phyloP scores from a whole-genome alignment of 2,888 invertebrate species.

The Leptinotarsa tumamoca region DNA sequence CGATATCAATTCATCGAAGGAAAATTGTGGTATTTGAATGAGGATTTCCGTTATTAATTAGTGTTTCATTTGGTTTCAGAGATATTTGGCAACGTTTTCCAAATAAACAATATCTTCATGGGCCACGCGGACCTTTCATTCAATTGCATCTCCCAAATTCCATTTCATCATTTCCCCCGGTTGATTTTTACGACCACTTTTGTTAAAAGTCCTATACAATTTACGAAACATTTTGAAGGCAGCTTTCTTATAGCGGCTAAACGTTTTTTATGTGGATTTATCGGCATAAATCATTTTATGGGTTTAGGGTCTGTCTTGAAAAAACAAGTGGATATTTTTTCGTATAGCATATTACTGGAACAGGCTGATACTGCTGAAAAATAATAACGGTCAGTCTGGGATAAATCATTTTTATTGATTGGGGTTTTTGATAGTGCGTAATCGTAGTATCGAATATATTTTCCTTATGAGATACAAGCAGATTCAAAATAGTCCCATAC shows the following conservation, averaged over 20 bases:
- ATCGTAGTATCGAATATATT: not conserved
- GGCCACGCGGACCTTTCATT: not conserved
- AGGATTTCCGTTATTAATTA: no score
- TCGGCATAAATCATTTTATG: constrained; percentile 1
- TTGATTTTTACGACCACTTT: constrained; percentile 5
- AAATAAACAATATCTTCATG: no score
- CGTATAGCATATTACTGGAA: not conserved
- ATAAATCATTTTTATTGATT: constrained; percentile 37
- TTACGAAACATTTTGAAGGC: not conserved
- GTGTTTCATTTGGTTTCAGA: no score
- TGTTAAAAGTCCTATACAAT: not conserved
- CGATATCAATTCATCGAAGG: no score
- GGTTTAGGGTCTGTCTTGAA: constrained; percentile 7
- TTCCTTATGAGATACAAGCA: not conserved
- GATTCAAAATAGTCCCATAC: no score
- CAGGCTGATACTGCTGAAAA: constrained; percentile 15
- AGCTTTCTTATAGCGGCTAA: not conserved
- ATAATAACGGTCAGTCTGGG: constrained; percentile 19
- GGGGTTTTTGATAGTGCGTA: constrained; percentile 29
- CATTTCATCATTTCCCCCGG: not conserved
- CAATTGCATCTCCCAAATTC: not conserved
- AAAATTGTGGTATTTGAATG: no score
- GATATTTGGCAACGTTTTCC: no score
- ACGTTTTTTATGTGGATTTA: constrained; percentile 14
- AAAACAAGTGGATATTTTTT: constrained; percentile 8